phyloP scores from a whole-genome alignment of 2,797 vertebrate genomes.

The Dromococcyx pavoninus region DNA sequence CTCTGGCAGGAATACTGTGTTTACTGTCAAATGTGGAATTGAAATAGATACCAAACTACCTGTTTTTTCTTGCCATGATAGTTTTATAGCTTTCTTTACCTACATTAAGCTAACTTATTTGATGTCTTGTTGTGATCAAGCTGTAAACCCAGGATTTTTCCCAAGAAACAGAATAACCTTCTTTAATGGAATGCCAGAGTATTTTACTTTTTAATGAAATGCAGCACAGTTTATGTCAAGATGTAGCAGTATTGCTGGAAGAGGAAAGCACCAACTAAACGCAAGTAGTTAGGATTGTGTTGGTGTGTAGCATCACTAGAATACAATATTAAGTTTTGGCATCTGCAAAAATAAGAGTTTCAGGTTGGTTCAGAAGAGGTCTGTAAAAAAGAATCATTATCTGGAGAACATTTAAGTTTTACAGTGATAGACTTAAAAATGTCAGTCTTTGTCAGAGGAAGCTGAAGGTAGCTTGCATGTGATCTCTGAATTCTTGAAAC shows the following conservation, averaged over 20 bases:
- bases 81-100: not conserved
- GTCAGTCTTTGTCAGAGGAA: not conserved
- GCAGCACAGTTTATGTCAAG: not conserved
- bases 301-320: not conserved
- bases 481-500: not conserved
- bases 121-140: not conserved
- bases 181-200: not conserved
- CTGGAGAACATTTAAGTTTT: not conserved
- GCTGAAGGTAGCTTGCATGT: not conserved
- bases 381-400: not conserved
- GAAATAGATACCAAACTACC: not conserved
- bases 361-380: not conserved
- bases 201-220: not conserved
- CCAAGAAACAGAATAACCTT: not conserved
- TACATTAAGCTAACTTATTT: not conserved
- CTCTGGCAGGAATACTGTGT: not conserved
- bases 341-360: not conserved
- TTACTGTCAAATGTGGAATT: not conserved
- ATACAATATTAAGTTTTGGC: not conserved
- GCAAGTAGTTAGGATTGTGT: not conserved
- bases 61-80: not conserved
- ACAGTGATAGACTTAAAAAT: not conserved
- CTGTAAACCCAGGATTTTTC: not conserved
- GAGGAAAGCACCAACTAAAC: not conserved
- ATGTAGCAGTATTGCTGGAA: not conserved